Evolutionary conservation across 2,888 invertebrate genomes (phyloP), one percentile per base, ranked within the genome.

Genomic region (Arge pagana): DNA sequence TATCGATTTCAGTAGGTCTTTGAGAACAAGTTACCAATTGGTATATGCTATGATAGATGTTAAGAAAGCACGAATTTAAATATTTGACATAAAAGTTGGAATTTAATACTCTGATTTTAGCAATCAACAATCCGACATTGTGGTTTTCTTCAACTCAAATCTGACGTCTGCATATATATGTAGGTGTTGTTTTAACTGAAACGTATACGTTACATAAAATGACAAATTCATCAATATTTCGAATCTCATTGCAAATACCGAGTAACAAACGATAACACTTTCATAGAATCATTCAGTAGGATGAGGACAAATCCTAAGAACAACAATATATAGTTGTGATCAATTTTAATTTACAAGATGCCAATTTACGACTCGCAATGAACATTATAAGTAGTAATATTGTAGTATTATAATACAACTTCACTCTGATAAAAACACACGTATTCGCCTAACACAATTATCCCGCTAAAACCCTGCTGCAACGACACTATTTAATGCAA

Each of bases 381-480:
- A 42, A 55, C 54, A 36, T 59, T 59, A 58, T 58, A 60, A 56
- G 52, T 60, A 60, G 59, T 58, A 65, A 58, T 66, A 66, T 65
- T 67, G 61, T 68, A 59, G 60, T 65, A 64, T 65, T 68, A 70
- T 66, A 62, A 59, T 70, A 68, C 70, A 70, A 65, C 63, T 67
- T 70, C 66, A 64, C 64, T 67, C 65, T 63, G 68, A 70, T 71
- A 71, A 71, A 72, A 72, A 72, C 71, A 70, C 70, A 68, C 71
- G 67, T 68, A 66, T 70, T 70, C 64, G 64, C 63, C 64, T 68
- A 69, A 61, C 62, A 66, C 64, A 67, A 63, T 65, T 64, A 66
- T 60, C 58, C 62, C 61, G 62, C 61, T 61, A 63, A 62, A 61
- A 60, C 60, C 67, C 66, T 67, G 68, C 71, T 66, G 58, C 48